Conservation (phyloP, 2,113 vertebrate genomes). For the Helogale parvula region DNA sequence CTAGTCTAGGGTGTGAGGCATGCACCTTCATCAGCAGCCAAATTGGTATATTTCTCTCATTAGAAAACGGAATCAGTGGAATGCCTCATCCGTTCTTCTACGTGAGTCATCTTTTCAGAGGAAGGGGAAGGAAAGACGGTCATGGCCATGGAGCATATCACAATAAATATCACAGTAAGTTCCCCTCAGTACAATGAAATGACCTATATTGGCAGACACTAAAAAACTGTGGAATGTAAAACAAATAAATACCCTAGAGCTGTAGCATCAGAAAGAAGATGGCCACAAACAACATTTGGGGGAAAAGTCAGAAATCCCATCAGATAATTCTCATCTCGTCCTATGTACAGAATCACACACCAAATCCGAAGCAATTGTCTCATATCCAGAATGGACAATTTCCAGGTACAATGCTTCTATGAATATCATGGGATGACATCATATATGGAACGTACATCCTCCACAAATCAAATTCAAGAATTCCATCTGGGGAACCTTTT, state of each 20-base stretch:
- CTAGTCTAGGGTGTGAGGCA: not conserved
- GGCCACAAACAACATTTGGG: not conserved
- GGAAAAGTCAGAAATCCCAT: not conserved
- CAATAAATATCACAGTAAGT: constrained; percentile 8
- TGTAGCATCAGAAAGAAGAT: not conserved
- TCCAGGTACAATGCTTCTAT: not conserved
- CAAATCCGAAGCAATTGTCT: not conserved
- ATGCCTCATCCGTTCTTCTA: not conserved
- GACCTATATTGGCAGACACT: not conserved
- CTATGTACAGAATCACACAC: not conserved
- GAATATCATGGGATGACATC: not conserved
- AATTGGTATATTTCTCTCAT: constrained; percentile 34
- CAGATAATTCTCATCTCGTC: not conserved
- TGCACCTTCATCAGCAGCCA: not conserved
- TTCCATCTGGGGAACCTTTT: not conserved
- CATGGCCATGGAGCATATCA: not conserved
- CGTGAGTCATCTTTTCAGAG: not conserved
- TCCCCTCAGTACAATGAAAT: not conserved
- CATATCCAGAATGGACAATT: not conserved
- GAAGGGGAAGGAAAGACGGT: not conserved
- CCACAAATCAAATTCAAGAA: not conserved
- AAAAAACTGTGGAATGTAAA: not conserved
- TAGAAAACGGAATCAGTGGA: constrained; percentile 37
- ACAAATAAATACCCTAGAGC: not conserved
- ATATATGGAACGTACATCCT: not conserved